Evolutionary conservation across 37 sponge, comb jelly and placozoan species (phyloP).

Genomic region (Beroe forskalii): DNA sequence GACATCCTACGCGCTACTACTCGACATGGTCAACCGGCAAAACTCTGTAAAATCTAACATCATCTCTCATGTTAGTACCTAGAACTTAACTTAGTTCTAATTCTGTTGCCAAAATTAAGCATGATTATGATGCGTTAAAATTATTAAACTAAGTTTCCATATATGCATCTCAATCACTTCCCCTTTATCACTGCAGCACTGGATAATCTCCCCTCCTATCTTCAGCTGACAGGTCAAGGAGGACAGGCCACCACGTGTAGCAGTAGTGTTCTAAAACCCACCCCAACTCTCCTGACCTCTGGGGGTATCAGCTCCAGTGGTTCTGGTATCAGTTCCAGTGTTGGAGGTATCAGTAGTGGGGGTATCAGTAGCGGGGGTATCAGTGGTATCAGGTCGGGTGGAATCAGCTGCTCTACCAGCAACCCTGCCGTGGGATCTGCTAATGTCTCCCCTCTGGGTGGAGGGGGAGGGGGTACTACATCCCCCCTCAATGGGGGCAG

Average conservation of each 20-base stretch:
- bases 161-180: too few species aligned
- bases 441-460: too few species aligned
- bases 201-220: too few species aligned
- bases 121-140: too few species aligned
- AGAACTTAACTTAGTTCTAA: too few species aligned
- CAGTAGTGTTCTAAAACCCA: background rate
- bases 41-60: background rate
- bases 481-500: too few species aligned
- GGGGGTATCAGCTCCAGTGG: background rate
- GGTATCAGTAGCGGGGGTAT: background rate
- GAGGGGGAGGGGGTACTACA: too few species aligned
- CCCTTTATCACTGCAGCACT: too few species aligned
- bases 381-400: background rate
- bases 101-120: too few species aligned
- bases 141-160: too few species aligned
- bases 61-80: background rate
- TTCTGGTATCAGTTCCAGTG: background rate
- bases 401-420: background rate
- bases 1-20: constrained; percentile 42
- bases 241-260: background rate
- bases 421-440: background rate
- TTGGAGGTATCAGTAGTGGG: background rate
- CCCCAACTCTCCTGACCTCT: constrained; percentile 1
- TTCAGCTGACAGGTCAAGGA: constrained; percentile 25
- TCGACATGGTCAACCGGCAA: constrained; percentile 21